Conservation (phyloP, 2,888 invertebrate genomes). For the Trypoxylon attenuatum region DNA sequence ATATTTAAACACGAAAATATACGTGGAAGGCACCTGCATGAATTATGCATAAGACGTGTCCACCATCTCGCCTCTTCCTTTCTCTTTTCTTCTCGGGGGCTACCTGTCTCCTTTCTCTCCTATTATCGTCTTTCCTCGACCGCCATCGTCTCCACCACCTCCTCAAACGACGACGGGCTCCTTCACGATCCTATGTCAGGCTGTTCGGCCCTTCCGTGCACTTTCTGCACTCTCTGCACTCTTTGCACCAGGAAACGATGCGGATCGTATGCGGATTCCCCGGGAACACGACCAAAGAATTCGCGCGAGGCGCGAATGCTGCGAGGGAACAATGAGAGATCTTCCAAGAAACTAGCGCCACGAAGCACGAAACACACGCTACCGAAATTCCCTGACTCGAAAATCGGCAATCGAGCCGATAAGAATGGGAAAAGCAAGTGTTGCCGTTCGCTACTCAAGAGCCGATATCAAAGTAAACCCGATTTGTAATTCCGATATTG, state of each 20-base stretch:
- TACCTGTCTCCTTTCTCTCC: background rate
- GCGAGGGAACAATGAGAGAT: too few species aligned
- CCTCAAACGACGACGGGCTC: too few species aligned
- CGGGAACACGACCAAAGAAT: background rate
- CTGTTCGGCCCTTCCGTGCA: constrained; percentile 20
- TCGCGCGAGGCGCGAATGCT: background rate
- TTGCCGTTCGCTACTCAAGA: too few species aligned
- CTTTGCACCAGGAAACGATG: constrained; percentile 5
- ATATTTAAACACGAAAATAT: constrained; percentile 74
- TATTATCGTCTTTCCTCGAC: background rate
- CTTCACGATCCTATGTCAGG: constrained; percentile 38
- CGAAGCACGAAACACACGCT: too few species aligned
- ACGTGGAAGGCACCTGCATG: constrained; percentile 68
- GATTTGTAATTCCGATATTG: constrained; percentile 30
- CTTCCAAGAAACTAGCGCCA: too few species aligned
- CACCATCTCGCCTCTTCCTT: constrained; percentile 28
- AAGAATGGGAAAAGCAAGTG: too few species aligned
- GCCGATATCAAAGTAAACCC: constrained; percentile 13
- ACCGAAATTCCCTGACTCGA: too few species aligned
- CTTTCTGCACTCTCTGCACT: background rate
- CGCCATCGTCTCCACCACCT: too few species aligned
- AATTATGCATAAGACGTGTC: constrained; percentile 70
- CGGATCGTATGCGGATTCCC: background rate
- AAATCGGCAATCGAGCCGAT: too few species aligned
- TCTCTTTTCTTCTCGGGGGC: constrained; percentile 18